Conservation (phyloP, 2,888 invertebrate species). For the Cerastis rubricosa region DNA sequence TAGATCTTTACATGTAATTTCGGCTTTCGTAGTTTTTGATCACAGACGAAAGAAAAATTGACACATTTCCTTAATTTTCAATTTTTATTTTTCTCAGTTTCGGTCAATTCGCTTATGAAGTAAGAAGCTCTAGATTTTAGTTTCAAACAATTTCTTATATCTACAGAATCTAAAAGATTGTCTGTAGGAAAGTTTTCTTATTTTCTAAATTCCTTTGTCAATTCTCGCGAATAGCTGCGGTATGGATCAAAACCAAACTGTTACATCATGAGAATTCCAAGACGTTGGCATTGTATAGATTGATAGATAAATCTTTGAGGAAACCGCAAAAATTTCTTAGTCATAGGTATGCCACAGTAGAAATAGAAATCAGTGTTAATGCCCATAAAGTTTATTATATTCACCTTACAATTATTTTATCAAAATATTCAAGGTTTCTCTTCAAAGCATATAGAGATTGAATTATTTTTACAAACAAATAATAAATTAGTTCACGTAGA, state of each 20-base stretch:
- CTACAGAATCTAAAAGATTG: slow-evolving; percentile 20
- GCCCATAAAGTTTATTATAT: not conserved
- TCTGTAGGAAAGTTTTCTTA: slow-evolving; percentile 32
- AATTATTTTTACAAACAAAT: too few relatives aligned
- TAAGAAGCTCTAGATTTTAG: slow-evolving; percentile 6
- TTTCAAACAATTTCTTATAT: slow-evolving; percentile 4
- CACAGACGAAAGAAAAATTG: not conserved
- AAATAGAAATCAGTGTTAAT: not conserved
- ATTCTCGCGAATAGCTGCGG: slow-evolving; percentile 21
- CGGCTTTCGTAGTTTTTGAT: not conserved
- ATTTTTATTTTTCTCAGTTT: too few relatives aligned
- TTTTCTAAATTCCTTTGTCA: slow-evolving; percentile 44
- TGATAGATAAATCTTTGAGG: slow-evolving; percentile 9
- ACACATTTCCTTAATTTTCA: not conserved
- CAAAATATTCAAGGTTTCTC: too few relatives aligned
- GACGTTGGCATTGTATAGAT: slow-evolving; percentile 21
- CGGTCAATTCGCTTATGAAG: not conserved
- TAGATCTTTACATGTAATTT: not conserved
- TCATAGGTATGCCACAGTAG: slow-evolving; percentile 1
- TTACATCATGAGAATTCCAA: slow-evolving; percentile 29
- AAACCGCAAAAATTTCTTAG: slow-evolving; percentile 13
- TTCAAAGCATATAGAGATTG: too few relatives aligned
- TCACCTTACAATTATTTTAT: too few relatives aligned
- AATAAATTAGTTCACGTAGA: too few relatives aligned
- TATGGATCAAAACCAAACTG: slow-evolving; percentile 15